Conservation (phyloP, 2,113 vertebrate species). For the Apus apus region DNA sequence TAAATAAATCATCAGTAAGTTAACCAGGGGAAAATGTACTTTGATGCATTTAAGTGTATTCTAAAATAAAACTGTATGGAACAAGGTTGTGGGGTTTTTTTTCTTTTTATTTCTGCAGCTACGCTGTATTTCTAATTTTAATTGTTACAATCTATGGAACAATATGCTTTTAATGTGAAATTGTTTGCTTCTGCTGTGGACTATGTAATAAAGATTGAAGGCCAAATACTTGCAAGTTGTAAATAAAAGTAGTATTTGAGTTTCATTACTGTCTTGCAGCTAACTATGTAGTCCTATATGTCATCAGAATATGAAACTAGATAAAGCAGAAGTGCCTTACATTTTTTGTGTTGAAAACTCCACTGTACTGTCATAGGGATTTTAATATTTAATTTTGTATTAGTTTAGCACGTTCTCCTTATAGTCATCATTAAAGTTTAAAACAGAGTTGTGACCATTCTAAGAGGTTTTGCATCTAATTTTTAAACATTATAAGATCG, state of each 20-base stretch:
- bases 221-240: background rate
- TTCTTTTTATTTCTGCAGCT: background rate
- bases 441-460: background rate
- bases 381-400: background rate
- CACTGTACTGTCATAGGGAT: background rate
- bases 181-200: constrained; percentile 4
- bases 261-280: background rate
- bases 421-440: background rate
- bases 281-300: background rate
- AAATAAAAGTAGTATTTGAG: background rate
- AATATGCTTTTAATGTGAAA: background rate
- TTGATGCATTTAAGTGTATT: constrained; percentile 17
- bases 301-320: background rate
- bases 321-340: constrained; percentile 26
- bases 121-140: constrained; percentile 2
- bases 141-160: background rate
- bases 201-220: constrained; percentile 37
- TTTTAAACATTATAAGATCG: background rate
- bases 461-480: background rate
- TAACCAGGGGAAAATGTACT: background rate
- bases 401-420: background rate
- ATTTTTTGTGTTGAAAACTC: background rate
- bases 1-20: constrained; percentile 51
- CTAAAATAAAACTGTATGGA: background rate
- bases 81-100: too few species aligned